phyloP scores from a whole-genome alignment of 1,140 invertebrate species.

The Caenorhabditis elegans region DNA sequence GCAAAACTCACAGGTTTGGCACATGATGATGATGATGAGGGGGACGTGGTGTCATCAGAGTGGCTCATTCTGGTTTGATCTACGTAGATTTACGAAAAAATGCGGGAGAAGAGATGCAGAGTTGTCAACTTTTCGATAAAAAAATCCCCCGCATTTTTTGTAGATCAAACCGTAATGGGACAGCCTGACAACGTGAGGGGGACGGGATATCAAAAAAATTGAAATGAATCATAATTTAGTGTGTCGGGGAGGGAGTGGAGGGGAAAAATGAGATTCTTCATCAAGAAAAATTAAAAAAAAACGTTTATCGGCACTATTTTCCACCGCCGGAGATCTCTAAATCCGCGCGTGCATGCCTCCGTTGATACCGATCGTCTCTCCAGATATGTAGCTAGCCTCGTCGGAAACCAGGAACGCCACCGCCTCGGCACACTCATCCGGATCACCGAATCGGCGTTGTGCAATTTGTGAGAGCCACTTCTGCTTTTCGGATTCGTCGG shows the following conservation, averaged over 20 bases:
- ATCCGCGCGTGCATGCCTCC: constrained; percentile 78
- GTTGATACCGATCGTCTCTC: constrained; percentile 81
- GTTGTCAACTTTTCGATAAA: too few species aligned
- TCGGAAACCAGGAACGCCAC: constrained; percentile 85
- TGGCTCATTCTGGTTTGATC: too few species aligned
- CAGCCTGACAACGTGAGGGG: not conserved
- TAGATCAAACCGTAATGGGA: too few species aligned
- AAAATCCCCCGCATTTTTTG: too few species aligned
- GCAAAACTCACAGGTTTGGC: not conserved
- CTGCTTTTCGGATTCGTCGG: constrained; percentile 33
- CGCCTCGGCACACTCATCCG: constrained; percentile 78
- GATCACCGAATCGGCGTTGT: constrained; percentile 71
- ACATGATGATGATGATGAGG: not conserved
- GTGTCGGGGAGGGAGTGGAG: not conserved
- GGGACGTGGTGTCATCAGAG: too few species aligned
- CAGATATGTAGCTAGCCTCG: constrained; percentile 88
- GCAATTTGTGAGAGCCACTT: constrained; percentile 48
- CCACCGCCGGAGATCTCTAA: constrained; percentile 60
- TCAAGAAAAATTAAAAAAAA: too few species aligned
- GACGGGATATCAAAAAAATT: not conserved
- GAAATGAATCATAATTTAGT: not conserved
- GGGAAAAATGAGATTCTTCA: not conserved
- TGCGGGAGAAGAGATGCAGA: too few species aligned
- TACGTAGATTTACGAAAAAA: too few species aligned
- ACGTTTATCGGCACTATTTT: too few species aligned